Base-by-base conservation (phyloP, 2,113 vertebrate genomes). In the Piprites chloris region DNA sequence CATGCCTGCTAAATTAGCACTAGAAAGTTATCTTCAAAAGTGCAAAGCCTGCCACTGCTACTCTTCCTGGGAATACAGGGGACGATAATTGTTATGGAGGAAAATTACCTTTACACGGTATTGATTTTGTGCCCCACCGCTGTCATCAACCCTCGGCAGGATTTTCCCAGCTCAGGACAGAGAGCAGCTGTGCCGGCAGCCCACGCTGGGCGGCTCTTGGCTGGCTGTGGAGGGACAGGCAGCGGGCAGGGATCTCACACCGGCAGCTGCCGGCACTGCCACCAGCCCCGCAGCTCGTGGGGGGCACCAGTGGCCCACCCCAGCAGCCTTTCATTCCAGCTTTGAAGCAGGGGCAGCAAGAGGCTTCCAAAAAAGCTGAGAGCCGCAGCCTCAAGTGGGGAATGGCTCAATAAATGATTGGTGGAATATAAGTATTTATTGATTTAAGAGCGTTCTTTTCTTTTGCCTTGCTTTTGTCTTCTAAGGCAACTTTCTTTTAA, bases 401-500 rank as follows among this genome's bases (percentile, higher is more conserved):
- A 79, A 86, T 7, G 49, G 71, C 71, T 92, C 65, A 92, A 4
- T 61, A 92, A 88, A 74, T 37, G 85, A 86, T 93, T 92, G 77
- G 93, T 84, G 74, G 87, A 90, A 90, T 87, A 78, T 56, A 87
- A 93, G 66, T 61, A 91, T 87, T 90, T 90, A 89, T 93, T 96
- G 93, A 94, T 93, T 95, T 96, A 93, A 92, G 92, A 89, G 62
- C 73, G 49, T 84, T 75, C 91, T 87, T 95, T 95, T 90, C 78
- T 95, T 79, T 56, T 79, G 78, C 80, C n/a, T 95, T 41, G 84
- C 87, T 89, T 96, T 93, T 96, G 87, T 96, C 92, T 95, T 95
- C 91, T 94, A 83, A 89, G 85, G 92, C 93, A 96, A 93, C 94
- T 96, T 95, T 85, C 88, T 93, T 92, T 92, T 85, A 94, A 97